Evolutionary conservation across 2,888 invertebrate species (phyloP).

Genomic region (Polydrusus cervinus): DNA sequence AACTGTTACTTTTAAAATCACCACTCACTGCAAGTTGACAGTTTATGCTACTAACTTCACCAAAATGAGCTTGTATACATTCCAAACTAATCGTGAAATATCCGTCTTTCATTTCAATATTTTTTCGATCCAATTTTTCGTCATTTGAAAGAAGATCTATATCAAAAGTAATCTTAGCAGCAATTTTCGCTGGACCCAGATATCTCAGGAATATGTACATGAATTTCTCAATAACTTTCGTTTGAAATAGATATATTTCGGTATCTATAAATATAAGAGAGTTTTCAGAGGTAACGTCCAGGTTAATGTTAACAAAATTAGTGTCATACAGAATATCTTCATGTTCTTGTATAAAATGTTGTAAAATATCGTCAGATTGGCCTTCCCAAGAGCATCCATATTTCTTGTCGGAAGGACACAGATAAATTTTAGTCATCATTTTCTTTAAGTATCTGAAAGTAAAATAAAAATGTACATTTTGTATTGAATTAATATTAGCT

Average conservation of each 20-base stretch:
- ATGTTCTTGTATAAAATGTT: slow-evolving; percentile 64
- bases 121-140: slow-evolving; percentile 39
- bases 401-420: slow-evolving; percentile 64
- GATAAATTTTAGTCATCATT: slow-evolving; percentile 58
- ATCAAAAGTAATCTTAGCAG: slow-evolving; percentile 60
- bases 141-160: slow-evolving; percentile 49
- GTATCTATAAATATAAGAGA: slow-evolving; percentile 59
- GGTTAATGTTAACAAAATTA: slow-evolving; percentile 58
- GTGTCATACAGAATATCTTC: slow-evolving; percentile 60
- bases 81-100: slow-evolving; percentile 53
- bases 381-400: slow-evolving; percentile 65
- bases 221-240: slow-evolving; percentile 46
- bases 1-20: slow-evolving; percentile 30
- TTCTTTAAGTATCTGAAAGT: slow-evolving; percentile 26
- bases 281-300: slow-evolving; percentile 60
- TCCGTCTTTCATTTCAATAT: slow-evolving; percentile 47
- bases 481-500: no score
- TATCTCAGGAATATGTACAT: slow-evolving; percentile 61
- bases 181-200: slow-evolving; percentile 59
- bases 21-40: slow-evolving; percentile 49
- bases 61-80: slow-evolving; percentile 42
- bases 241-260: slow-evolving; percentile 64
- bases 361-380: slow-evolving; percentile 60
- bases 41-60: slow-evolving; percentile 43
- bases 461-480: neutral